These are phyloP conservation scores for Serranus cabrilla DNA, from an alignment of 2,797 vertebrate genomes.

Conservation along the genomic window DNA sequence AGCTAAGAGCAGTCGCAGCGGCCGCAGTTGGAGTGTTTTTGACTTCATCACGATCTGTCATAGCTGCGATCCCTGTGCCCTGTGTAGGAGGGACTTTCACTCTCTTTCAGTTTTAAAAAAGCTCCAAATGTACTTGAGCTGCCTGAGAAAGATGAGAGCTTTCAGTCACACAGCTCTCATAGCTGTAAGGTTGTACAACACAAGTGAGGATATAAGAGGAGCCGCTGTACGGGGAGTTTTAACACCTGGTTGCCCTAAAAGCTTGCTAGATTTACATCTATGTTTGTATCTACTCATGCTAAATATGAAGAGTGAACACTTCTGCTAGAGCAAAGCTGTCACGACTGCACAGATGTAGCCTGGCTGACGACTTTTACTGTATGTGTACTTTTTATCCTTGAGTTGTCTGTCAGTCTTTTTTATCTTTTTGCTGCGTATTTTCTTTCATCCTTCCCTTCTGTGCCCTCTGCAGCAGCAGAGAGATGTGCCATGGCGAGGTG, in stretches of 20 bases:
- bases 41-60: slow-evolving; percentile 52
- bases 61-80: slow-evolving; percentile 51
- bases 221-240: slow-evolving; percentile 30
- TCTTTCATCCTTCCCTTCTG: slow-evolving; percentile 23
- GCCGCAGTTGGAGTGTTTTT: slow-evolving; percentile 50
- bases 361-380: slow-evolving; percentile 17
- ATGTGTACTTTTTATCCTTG: slow-evolving; percentile 16
- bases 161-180: slow-evolving; percentile 40
- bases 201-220: slow-evolving; percentile 44
- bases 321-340: slow-evolving; percentile 14
- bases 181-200: slow-evolving; percentile 29
- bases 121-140: slow-evolving; percentile 61
- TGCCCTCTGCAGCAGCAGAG: slow-evolving; percentile 30
- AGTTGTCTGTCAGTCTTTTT: slow-evolving; percentile 21
- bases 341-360: slow-evolving; percentile 5
- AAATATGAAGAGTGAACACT: slow-evolving; percentile 16
- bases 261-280: slow-evolving; percentile 40
- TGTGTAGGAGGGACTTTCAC: slow-evolving; percentile 70
- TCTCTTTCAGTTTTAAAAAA: slow-evolving; percentile 55
- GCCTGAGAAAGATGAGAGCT: slow-evolving; percentile 62
- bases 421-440: slow-evolving; percentile 17
- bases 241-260: slow-evolving; percentile 50
- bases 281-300: slow-evolving; percentile 41
- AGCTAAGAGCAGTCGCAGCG: slow-evolving; percentile 45
- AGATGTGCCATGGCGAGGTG: slow-evolving; percentile 26